Conservation (phyloP, 2,797 vertebrate genomes). For the Leptodactylus fallax region DNA sequence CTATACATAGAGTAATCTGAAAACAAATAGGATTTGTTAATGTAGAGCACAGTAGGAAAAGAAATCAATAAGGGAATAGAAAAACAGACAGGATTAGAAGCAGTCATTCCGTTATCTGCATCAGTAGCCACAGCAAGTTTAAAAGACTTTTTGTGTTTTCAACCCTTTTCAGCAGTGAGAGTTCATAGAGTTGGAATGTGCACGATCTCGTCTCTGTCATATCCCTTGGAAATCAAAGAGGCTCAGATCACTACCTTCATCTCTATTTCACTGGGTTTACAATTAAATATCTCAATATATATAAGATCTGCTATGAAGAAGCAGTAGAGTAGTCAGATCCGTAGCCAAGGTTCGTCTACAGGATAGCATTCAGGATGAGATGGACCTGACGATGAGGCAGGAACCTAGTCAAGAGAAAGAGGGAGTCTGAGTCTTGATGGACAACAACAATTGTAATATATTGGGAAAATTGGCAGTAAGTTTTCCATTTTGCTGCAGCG, state of each 20-base stretch:
- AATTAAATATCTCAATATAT: not conserved
- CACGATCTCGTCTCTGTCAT: not conserved
- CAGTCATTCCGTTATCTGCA: constrained; percentile 41
- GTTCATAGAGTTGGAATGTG: not conserved
- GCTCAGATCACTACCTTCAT: not conserved
- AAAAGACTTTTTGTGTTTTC: constrained; percentile 20
- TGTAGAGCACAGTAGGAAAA: constrained; percentile 32
- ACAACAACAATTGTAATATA: too few species aligned
- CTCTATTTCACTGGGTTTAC: not conserved
- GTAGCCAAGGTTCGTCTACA: too few species aligned
- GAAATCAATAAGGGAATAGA: constrained; percentile 48
- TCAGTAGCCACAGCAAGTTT: constrained; percentile 31
- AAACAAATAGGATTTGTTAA: constrained; percentile 47
- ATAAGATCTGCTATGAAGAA: too few species aligned
- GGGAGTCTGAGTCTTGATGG: too few species aligned
- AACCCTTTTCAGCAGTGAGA: not conserved
- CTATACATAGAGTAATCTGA: constrained; percentile 27
- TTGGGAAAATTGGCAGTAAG: too few species aligned
- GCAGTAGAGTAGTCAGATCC: too few species aligned
- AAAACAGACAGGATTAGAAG: constrained; percentile 45
- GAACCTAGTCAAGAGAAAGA: too few species aligned
- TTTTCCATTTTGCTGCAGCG: too few species aligned
- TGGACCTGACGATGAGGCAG: too few species aligned
- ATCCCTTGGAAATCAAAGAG: not conserved
- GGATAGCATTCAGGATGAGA: too few species aligned